Percentiles rank a stretch among this genome's conserved stretches.
These are phyloP conservation scores for Atherinomorus stipes DNA, from an alignment of 2,113 vertebrate genomes.

Conservation along the genomic window DNA sequence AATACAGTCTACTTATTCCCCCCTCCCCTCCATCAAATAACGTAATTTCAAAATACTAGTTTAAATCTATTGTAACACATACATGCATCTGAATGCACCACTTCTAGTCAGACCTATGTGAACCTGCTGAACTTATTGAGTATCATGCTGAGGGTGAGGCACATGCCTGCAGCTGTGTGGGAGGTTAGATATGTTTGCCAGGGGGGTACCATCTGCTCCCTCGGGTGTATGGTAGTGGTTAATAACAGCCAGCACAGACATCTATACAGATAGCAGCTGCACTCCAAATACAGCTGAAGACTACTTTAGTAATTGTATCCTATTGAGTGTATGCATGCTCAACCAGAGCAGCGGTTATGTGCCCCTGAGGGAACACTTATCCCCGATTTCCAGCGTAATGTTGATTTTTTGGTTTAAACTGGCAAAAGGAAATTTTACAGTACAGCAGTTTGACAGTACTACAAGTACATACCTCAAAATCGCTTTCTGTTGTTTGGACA, in stretches of 20 bases:
- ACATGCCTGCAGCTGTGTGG: slow-evolving; percentile 11
- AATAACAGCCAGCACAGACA: slow-evolving; percentile 32
- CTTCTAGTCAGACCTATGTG: background rate
- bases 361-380: background rate
- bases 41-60: background rate
- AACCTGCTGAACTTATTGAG: background rate
- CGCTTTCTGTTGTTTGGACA: slow-evolving; percentile 84
- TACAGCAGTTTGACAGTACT: background rate
- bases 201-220: slow-evolving; percentile 56
- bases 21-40: background rate
- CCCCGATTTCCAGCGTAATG: background rate
- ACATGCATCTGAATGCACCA: background rate
- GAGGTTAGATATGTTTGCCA: slow-evolving; percentile 17
- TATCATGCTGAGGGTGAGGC: background rate
- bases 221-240: slow-evolving; percentile 22
- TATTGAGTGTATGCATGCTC: background rate
- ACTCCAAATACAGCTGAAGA: slow-evolving; percentile 67
- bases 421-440: background rate
- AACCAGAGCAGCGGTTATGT: background rate
- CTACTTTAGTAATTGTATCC: slow-evolving; percentile 2
- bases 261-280: slow-evolving; percentile 69
- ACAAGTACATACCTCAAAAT: slow-evolving; percentile 86
- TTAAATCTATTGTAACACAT: too few species aligned
- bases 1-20: background rate
- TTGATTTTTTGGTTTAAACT: background rate